Evolutionary conservation across 2,113 vertebrate species (phyloP).

Genomic region (Mormyrus lacerda): DNA sequence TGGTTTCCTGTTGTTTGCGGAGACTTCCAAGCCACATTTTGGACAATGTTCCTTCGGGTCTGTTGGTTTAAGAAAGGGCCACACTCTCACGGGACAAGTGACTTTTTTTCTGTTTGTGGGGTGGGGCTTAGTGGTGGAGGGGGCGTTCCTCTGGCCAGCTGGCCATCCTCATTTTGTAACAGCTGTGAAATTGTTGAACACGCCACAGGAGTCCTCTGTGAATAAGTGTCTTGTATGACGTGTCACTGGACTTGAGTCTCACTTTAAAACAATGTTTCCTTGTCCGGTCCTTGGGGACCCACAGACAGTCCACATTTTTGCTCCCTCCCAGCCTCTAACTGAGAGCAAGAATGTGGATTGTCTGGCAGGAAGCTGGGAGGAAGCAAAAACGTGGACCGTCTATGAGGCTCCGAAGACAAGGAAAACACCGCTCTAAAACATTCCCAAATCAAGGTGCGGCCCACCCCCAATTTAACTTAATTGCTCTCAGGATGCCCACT

Average conservation of each 20-base stretch:
- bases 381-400: background rate
- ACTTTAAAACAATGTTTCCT: background rate
- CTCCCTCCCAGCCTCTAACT: background rate
- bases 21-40: background rate
- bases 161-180: background rate
- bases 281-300: background rate
- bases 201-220: background rate
- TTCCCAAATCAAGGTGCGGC: background rate
- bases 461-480: background rate
- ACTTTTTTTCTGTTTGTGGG: background rate
- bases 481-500: background rate
- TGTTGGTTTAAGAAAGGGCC: background rate
- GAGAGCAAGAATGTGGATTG: background rate
- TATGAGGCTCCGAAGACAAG: background rate
- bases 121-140: background rate
- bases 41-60: no score
- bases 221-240: background rate
- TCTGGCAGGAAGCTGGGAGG: background rate
- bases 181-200: background rate
- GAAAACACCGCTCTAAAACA: no score
- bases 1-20: constrained; percentile 18
- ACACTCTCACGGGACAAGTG: background rate
- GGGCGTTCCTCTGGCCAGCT: background rate
- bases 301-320: background rate
- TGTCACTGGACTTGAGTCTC: background rate